These are phyloP conservation scores for Papilio demoleus DNA, from an alignment of 2,888 invertebrate genomes.

Conservation along the genomic window DNA sequence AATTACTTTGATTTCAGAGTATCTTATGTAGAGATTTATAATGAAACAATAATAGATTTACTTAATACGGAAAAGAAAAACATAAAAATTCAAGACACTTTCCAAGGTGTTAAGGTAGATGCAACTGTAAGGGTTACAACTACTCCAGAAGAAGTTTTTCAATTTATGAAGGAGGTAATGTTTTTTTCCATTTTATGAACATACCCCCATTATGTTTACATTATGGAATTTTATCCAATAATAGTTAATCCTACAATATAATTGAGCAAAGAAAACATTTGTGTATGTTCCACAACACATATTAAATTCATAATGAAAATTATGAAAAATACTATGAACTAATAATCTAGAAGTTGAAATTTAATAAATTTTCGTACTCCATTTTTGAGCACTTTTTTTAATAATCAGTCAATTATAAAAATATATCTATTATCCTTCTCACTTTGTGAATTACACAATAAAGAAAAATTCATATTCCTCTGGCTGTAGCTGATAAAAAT, in stretches of 20 bases:
- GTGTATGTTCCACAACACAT: no score
- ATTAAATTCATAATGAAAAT: no score
- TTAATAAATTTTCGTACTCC: no score
- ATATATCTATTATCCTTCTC: no score
- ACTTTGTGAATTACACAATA: no score
- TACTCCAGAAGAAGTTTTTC: conserved; percentile 84
- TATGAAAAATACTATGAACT: no score
- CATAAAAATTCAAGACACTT: conserved; percentile 86
- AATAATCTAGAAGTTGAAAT: no score
- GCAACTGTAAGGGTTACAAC: conserved; percentile 86
- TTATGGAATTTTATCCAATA: neutral
- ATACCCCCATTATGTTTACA: neutral
- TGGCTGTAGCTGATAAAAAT: neutral
- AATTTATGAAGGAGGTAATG: conserved; percentile 81
- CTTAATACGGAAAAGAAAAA: conserved; percentile 84
- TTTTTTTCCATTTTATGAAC: conserved; percentile 18
- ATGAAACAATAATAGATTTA: conserved; percentile 92
- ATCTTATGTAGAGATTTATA: conserved; percentile 94
- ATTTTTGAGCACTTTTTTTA: no score
- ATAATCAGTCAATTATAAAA: no score
- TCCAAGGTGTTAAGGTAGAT: conserved; percentile 85
- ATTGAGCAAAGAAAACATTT: neutral
- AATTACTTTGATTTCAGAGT: conserved; percentile 80
- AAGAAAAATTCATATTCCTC: no score
- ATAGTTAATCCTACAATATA: neutral